Evolutionary conservation across 1,140 invertebrate genomes (phyloP).

Genomic region (Himalopsyche phryganea): DNA sequence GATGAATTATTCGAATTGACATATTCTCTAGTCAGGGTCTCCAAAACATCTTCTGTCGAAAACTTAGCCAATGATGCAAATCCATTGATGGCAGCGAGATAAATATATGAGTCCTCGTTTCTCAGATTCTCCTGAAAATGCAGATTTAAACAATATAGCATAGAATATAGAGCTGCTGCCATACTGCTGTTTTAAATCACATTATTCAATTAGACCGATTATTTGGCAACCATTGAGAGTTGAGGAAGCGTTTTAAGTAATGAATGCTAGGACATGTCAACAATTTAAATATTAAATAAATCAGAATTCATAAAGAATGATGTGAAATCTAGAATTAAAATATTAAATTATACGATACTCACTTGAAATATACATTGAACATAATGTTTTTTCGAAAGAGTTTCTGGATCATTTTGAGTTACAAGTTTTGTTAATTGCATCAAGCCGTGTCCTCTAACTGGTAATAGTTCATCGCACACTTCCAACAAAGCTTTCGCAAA

Average conservation of each 20-base stretch:
- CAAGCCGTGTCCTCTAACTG: slow-evolving; percentile 75
- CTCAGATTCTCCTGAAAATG: slow-evolving; percentile 65
- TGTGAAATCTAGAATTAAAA: too few species aligned
- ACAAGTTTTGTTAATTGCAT: slow-evolving; percentile 71
- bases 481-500: slow-evolving; percentile 65
- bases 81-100: slow-evolving; percentile 74
- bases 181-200: neutral
- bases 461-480: slow-evolving; percentile 70
- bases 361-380: slow-evolving; percentile 70
- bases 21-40: slow-evolving; percentile 62
- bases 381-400: slow-evolving; percentile 62
- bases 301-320: neutral
- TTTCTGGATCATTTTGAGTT: slow-evolving; percentile 59
- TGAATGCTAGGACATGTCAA: neutral
- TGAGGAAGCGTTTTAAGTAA: neutral
- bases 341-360: too few species aligned
- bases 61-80: slow-evolving; percentile 62
- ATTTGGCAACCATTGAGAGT: neutral
- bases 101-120: slow-evolving; percentile 80
- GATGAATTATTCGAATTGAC: slow-evolving; percentile 31
- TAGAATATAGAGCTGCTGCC: neutral
- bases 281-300: neutral
- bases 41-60: slow-evolving; percentile 66
- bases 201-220: neutral
- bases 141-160: neutral